Base-by-base conservation (phyloP, 2,113 vertebrate genomes). In the Mesitornis unicolor region DNA sequence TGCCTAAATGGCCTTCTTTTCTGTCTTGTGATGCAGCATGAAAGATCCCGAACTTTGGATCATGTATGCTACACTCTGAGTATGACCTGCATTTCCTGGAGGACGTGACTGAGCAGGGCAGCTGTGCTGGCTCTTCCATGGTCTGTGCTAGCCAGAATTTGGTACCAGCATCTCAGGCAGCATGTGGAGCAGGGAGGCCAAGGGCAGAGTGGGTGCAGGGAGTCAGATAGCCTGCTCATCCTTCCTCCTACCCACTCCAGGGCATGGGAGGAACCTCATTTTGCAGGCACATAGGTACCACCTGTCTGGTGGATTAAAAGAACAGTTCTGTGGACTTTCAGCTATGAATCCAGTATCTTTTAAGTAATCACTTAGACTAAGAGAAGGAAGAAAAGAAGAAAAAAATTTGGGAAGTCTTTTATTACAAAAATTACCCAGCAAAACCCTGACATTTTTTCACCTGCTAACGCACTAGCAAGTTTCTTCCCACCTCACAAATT, bases 401-500 rank as follows among this genome's bases (percentile, higher is more conserved):
- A 25, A 25, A 22, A 17, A 19, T 1, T 1, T 26, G 16, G 16
- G 7, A 96, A 64, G 25, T 18, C 21, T 68, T 48, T 59, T 80
- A 54, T 57, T 83, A 42, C 54, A 90, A 70, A 87, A 86, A 69
- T 87, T 87, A 83, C 18, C 21, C 54, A 80, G 70, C 7, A 64
- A 89, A 33, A 24, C 16, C 45, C 21, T 36, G 54, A n/a, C 50
- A 67, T 81, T 90, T 71, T 84, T 97, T 88, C 82, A 64, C 75
- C 64, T 92, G 82, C 38, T 93, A 95, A 78, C 0, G 0, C 84
- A 83, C 38, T 64, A 68, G 9, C 53, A 70, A 91, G 45, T 94
- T 43, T 93, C 57, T 95, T 96, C 68, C 56, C 43, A 68, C 75
- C 75, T 87, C 78, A 82, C 56, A 38, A 96, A 82, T 96, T 75